Percentiles rank a stretch among this genome's conserved stretches.
These are phyloP conservation scores for Colossoma macropomum DNA, from an alignment of 2,113 vertebrate species.

Conservation along the genomic window DNA sequence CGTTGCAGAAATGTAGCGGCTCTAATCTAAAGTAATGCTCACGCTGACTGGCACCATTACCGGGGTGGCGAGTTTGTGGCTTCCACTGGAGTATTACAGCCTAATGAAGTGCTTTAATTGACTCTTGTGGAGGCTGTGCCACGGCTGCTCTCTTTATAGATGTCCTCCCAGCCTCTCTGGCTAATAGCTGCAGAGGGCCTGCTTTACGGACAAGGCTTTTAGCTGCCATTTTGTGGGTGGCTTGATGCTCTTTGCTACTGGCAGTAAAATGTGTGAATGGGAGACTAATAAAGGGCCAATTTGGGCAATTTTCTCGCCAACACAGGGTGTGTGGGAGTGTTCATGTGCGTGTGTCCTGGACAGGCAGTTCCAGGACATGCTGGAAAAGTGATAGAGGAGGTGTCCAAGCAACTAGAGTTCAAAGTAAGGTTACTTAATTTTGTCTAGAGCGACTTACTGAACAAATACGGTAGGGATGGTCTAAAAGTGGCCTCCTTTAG, in stretches of 20 bases:
- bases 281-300: slow-evolving; percentile 75
- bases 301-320: slow-evolving; percentile 61
- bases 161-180: slow-evolving; percentile 55
- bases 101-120: slow-evolving; percentile 70
- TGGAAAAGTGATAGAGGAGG: neutral
- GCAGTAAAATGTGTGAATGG: slow-evolving; percentile 73
- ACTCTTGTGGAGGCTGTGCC: slow-evolving; percentile 52
- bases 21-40: slow-evolving; percentile 15
- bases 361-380: neutral
- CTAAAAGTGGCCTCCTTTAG: too few relatives aligned
- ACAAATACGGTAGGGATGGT: too few relatives aligned
- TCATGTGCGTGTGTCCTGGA: slow-evolving; percentile 35
- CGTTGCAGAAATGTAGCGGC: neutral
- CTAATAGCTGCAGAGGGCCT: slow-evolving; percentile 71
- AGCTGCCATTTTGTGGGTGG: slow-evolving; percentile 71
- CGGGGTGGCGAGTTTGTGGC: slow-evolving; percentile 9
- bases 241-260: slow-evolving; percentile 62
- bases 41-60: slow-evolving; percentile 29
- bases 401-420: too few relatives aligned
- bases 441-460: too few relatives aligned
- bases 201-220: slow-evolving; percentile 68
- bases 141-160: slow-evolving; percentile 41
- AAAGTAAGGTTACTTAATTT: too few relatives aligned
- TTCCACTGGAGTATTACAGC: slow-evolving; percentile 50
- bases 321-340: slow-evolving; percentile 26